Conservation (phyloP, 2,797 vertebrate genomes). For the Coregonus ussuriensis region DNA sequence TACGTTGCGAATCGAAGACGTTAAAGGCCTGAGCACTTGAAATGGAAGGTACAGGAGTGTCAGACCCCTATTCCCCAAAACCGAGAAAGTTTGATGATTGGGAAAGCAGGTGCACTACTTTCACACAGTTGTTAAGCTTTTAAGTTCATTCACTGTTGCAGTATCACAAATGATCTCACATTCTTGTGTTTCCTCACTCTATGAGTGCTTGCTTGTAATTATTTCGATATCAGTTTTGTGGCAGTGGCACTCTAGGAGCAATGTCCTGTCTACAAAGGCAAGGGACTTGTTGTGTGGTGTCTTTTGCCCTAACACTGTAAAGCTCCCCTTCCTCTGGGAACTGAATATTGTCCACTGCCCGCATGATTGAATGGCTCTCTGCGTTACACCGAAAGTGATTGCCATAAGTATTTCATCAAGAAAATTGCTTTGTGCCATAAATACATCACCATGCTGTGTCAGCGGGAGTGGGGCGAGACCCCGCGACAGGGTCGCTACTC, state of each 20-base stretch:
- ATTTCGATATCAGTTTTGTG: too few relatives aligned
- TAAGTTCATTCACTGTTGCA: too few relatives aligned
- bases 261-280: background rate
- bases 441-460: constrained; percentile 56
- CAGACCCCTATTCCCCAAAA: too few relatives aligned
- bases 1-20: background rate
- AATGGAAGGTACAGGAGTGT: background rate
- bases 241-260: too few relatives aligned
- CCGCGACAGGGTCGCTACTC: constrained; percentile 45
- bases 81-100: background rate
- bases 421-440: constrained; percentile 70
- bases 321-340: constrained; percentile 27
- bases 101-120: background rate
- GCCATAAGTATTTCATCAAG: constrained; percentile 68
- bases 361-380: constrained; percentile 35
- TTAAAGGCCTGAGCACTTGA: background rate
- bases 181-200: too few relatives aligned
- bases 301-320: constrained; percentile 26
- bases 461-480: constrained; percentile 51
- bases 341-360: constrained; percentile 17
- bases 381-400: constrained; percentile 50
- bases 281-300: background rate
- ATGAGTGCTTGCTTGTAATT: too few relatives aligned
- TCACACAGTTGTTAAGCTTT: too few relatives aligned
- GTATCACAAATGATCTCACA: too few relatives aligned